Evolutionary conservation across 1,140 invertebrate species (phyloP), one percentile per base, ranked within the genome.

Genomic region (Uloborus diversus): DNA sequence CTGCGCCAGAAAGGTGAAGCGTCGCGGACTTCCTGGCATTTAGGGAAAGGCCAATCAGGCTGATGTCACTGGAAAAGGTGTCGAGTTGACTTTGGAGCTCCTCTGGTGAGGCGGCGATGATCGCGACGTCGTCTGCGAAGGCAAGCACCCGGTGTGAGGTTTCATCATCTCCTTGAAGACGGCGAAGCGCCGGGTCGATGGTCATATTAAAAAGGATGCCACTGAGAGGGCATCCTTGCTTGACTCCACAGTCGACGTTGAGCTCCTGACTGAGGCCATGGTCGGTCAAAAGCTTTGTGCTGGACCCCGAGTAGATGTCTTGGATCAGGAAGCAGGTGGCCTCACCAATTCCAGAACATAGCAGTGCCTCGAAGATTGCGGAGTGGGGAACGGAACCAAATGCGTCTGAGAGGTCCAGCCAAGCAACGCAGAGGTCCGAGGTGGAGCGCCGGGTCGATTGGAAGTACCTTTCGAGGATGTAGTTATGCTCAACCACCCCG

Each of bases 251-350:
- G 0, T 4, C 9, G 2, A 28, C 7, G 0, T 25, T 3, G 28
- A 59, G 28, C 0, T 0, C 0, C 0, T 0, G 0, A 0, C 27
- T 32, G 0, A 1, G 0, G 0, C 25, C 27, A 0, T 20, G 27
- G 0, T 59, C 27, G 0, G 25, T n/a, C 0, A 59, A 0, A 17
- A 59, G 17, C 0, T 3, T 17, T 0, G 56, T 28, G 0, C 14
- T 17, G 1, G 11, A 32, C 3, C 11, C 3, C 0, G 28, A 2
- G 13, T 59, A 59, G 0, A 28, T 0, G 0, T 27, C 9, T 3
- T 3, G 4, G 1, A 32, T 3, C 0, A 59, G 3, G 1, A 14
- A 13, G 0, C 4, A 1, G 1, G 32, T 30, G 11, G 2, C 4
- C 1, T 3, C 5, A 0, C 27, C 56, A 17, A 20, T n/a, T 0